Percentiles rank a stretch among this genome's conserved stretches.
Conservation (phyloP, 2,888 invertebrate species). For the Timandra comae region DNA sequence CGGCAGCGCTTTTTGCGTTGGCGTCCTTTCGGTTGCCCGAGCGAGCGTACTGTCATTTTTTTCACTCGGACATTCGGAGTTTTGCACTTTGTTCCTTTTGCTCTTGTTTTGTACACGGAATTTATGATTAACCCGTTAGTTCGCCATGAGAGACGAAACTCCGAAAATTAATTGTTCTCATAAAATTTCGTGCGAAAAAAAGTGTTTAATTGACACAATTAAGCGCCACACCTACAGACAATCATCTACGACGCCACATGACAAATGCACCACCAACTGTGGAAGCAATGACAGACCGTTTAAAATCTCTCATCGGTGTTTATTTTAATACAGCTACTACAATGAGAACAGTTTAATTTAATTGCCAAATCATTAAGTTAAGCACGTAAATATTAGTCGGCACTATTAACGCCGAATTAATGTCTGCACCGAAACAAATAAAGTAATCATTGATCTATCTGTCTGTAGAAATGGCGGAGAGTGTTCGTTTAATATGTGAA, state of each 20-base stretch:
- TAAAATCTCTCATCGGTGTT: conserved; percentile 60
- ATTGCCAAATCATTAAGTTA: conserved; percentile 76
- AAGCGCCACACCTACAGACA: not conserved
- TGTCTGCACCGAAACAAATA: conserved; percentile 49
- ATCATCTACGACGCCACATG: conserved; percentile 19
- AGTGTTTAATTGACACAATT: conserved; percentile 7
- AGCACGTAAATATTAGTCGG: conserved; percentile 70
- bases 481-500: conserved; percentile 64
- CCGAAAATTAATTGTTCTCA: conserved; percentile 5
- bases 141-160: conserved; percentile 32
- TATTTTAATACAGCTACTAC: conserved; percentile 73
- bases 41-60: conserved; percentile 70
- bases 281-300: conserved; percentile 38
- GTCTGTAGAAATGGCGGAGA: conserved; percentile 62
- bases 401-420: conserved; percentile 65
- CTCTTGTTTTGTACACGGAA: conserved; percentile 63
- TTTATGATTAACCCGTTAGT: conserved; percentile 57
- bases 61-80: conserved; percentile 67
- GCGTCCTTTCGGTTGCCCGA: conserved; percentile 66
- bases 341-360: conserved; percentile 73
- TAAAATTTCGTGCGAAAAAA: conserved; percentile 1
- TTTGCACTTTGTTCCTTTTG: conserved; percentile 59
- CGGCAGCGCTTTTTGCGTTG: conserved; percentile 69
- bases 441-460: conserved; percentile 68
- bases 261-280: conserved; percentile 38